Conservation (phyloP, 2,888 invertebrate genomes). For the Megamerina dolium region DNA sequence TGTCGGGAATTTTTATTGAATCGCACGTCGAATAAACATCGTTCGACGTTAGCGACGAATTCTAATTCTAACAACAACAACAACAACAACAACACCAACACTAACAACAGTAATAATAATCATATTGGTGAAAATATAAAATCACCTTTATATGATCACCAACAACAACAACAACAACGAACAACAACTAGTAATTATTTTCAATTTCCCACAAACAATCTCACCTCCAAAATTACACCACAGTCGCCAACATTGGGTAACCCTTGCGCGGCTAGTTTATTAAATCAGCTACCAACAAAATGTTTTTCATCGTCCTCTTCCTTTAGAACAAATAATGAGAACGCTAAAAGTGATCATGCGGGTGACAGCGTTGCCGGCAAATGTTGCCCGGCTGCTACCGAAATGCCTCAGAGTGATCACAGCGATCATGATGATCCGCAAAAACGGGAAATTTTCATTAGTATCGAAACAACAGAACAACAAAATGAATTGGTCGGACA, state of each 20-base stretch:
- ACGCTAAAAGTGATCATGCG: constrained; percentile 13
- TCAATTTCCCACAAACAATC: constrained; percentile 17
- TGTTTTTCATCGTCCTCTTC: constrained; percentile 19
- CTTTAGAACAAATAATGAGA: constrained; percentile 11
- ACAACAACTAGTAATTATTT: constrained; percentile 12
- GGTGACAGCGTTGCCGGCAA: constrained; percentile 2
- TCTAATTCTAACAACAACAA: constrained; percentile 23
- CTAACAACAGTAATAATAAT: constrained; percentile 6
- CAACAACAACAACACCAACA: constrained; percentile 15
- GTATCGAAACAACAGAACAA: constrained; percentile 47
- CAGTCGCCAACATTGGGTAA: too few relatives aligned
- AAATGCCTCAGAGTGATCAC: constrained; percentile 2
- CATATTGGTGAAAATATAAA: background rate
- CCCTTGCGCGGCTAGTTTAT: too few relatives aligned
- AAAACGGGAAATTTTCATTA: constrained; percentile 45
- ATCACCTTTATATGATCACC: too few relatives aligned
- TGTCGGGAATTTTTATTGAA: constrained; percentile 47
- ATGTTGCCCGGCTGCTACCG: constrained; percentile 3
- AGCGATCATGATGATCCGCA: constrained; percentile 18
- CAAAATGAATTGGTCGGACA: constrained; percentile 36
- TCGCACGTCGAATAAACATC: constrained; percentile 41
- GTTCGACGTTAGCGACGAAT: constrained; percentile 37
- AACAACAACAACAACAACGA: background rate
- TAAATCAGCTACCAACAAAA: constrained; percentile 14
- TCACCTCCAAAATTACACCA: background rate